Evolutionary conservation across 1,140 invertebrate species (phyloP), one percentile per base, ranked within the genome.

Genomic region (Drosophila nebulosa): DNA sequence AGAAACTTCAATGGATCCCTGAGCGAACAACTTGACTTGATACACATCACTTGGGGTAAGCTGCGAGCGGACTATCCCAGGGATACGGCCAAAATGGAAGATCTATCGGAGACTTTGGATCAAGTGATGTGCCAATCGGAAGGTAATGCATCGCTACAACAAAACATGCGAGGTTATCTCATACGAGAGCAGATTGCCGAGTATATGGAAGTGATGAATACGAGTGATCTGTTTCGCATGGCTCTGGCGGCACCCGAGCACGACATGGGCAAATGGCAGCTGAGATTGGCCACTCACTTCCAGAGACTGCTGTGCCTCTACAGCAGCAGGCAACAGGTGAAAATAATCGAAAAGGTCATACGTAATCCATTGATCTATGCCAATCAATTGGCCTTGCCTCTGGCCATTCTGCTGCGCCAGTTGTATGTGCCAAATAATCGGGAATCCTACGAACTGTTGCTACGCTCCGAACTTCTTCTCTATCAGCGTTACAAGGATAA

Each of bases 231-330:
- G 0, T 74, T 75, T 10, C 35, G 12, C 3, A 1, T n/a, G 10
- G 73, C 73, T 3, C 5, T 75, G 42, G 18, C 21, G n/a, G 58
- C 71, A 0, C 57, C 74, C 21, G 71, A 74, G 1, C 71, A 74
- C 4, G 64, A 75, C 1, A 35, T 35, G 27, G 71, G 71, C 7
- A 74, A 74, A 4, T 75, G 71, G 71, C 73, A 74, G 26, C 6
- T 74, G 52, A 30, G 32, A 0, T 36, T 75, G 3, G 64, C 64
- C 0, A 26, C 27, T 12, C 52, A 74, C 3, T 68, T 58, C 2
- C 64, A 63, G 7, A 63, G 18, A 21, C 18, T 75, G 1, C 71
- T 74, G 5, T 75, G 72, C 5, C 36, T 74, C 0, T 69, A 16
- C 9, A 74, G 63, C 22, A 21, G 27, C 1, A 39, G 4, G 1